A percentile compares a stretch with the other conserved stretches of the same genome.
Conservation (phyloP, 2,797 vertebrate genomes). For the Coracias cyanogaster region DNA sequence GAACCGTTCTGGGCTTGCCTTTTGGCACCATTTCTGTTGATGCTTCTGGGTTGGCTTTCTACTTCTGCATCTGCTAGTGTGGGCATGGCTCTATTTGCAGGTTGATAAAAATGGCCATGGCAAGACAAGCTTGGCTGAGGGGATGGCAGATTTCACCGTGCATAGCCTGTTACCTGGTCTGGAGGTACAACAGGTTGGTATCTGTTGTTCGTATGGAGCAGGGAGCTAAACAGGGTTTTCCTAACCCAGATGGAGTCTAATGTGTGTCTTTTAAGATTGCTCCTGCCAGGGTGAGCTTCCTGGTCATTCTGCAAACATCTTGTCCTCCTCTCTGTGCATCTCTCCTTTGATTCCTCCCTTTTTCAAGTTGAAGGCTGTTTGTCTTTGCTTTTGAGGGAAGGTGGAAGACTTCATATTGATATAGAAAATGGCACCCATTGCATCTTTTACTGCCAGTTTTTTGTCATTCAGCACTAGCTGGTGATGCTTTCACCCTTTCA, state of each 20-base stretch:
- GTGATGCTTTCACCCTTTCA: neutral
- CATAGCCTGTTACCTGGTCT: neutral
- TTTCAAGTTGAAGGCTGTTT: neutral
- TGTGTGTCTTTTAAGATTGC: neutral
- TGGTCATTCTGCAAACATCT: neutral
- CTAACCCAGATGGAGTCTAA: neutral
- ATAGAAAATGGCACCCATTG: neutral
- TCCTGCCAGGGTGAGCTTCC: neutral
- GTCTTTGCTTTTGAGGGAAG: neutral
- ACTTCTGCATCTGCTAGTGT: neutral
- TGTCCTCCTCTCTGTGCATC: neutral
- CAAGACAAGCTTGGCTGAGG: neutral
- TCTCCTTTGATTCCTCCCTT: neutral
- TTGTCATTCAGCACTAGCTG: neutral
- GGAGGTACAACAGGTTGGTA: neutral
- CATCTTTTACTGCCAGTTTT: neutral
- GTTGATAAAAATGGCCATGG: neutral
- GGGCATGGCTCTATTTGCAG: neutral
- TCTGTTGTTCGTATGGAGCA: neutral
- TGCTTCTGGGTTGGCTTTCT: neutral
- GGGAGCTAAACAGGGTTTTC: neutral
- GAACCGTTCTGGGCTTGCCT: neutral
- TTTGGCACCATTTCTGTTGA: neutral
- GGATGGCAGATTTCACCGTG: fast-evolving
- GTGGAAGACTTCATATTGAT: neutral